Base-by-base conservation (phyloP, 1,140 invertebrate genomes). In the Aleiodes sp. region DNA sequence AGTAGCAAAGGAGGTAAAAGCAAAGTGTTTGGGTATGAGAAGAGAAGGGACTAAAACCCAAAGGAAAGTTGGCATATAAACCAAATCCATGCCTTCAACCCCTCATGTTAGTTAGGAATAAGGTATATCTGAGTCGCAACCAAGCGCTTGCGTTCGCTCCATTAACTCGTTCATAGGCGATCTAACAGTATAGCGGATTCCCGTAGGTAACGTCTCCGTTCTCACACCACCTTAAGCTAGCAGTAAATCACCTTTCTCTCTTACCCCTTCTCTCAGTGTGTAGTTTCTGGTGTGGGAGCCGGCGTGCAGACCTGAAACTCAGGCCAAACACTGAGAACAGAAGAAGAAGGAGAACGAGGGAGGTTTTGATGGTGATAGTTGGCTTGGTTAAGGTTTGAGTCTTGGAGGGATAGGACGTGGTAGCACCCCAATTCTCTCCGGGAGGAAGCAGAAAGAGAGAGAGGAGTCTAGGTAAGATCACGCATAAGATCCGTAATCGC, bases 141-240 rank as follows among this genome's bases (percentile, higher is more conserved):
- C 21, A 56, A 24, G 46, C 66, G 68, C 65, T 71, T 75, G 72
- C n/a, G 70, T 67, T 73, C 80, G 81, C 77, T 79, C 82, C 81
- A 84, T 84, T 84, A 84, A 84, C 81, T 79, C 78, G 79, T 83
- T 84, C 82, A 82, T 84, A 81, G 82, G 75, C 80, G 76, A 80
- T 78, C 77, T 68, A 75, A 70, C 73, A 75, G 75, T 71, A 61
- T 14, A 61, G 78, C 70, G 74, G 77, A 76, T 63, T 75, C 65
- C 70, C 75, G 69, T 72, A 64, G 41, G n/a, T 21, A 24, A 43
- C 75, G 60, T 57, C 69, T 31, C 31, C 24, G 24, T 7, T 59
- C n/a, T 59, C 75, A 74, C 71, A 76, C 69, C 70, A 72, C 74
- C 69, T 35, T 84, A 84, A 84, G 80, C 83, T 76, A 65, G 73